phyloP scores from a whole-genome alignment of 2,797 vertebrate species.

The Melanotaenia maccullochi region DNA sequence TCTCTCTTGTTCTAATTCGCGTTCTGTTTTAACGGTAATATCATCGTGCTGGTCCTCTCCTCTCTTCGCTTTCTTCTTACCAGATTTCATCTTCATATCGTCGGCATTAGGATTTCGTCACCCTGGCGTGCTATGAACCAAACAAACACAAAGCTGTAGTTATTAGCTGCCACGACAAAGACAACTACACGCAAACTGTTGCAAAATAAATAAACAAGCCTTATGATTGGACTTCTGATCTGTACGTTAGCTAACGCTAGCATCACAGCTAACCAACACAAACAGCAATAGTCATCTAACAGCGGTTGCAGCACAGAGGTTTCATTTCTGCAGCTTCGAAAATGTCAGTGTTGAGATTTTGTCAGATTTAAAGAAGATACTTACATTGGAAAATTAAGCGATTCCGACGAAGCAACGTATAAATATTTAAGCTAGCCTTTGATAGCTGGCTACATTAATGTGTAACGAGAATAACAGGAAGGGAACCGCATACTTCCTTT shows the following conservation, averaged over 20 bases:
- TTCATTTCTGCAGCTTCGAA: not conserved
- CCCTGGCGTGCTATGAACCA: conserved; percentile 20
- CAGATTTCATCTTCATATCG: conserved; percentile 34
- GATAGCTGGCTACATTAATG: not conserved
- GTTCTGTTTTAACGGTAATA: conserved; percentile 45
- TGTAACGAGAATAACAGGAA: conserved; percentile 45
- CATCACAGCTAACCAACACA: conserved; percentile 35
- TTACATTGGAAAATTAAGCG: not conserved
- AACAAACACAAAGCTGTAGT: not conserved
- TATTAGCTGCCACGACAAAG: not conserved
- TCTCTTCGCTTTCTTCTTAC: conserved; percentile 19
- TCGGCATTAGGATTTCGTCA: conserved; percentile 14
- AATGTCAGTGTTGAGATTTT: conserved; percentile 3
- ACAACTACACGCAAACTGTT: too few relatives aligned
- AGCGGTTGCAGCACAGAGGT: conserved; percentile 2
- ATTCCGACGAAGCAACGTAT: not conserved
- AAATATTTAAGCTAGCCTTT: not conserved
- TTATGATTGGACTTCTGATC: not conserved
- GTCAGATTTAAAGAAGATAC: not conserved
- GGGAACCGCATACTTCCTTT: conserved; percentile 46
- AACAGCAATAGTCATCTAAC: conserved; percentile 30
- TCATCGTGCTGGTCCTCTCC: conserved; percentile 25
- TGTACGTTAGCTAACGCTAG: conserved; percentile 38
- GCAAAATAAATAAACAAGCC: not conserved
- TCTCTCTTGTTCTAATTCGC: conserved; percentile 9